These are phyloP conservation scores for Plecturocebus donacophilus DNA, from an alignment of 2,113 vertebrate genomes.

Conservation along the genomic window DNA sequence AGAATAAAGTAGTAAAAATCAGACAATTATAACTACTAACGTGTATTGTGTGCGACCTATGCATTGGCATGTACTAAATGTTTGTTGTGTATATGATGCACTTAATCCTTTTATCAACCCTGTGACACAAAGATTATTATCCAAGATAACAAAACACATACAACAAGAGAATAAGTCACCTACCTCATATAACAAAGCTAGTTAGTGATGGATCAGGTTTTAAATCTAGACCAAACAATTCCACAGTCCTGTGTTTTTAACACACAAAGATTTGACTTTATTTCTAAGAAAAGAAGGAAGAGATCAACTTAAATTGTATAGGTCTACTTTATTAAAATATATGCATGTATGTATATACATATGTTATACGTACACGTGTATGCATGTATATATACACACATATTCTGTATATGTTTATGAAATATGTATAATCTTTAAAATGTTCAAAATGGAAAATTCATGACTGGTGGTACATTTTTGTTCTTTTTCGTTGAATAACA, in stretches of 20 bases:
- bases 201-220: background rate
- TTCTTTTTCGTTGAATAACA: background rate
- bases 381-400: accelerated
- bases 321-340: background rate
- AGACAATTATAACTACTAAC: background rate
- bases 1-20: background rate
- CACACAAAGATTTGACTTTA: background rate
- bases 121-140: background rate
- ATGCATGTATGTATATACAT: accelerated
- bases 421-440: background rate
- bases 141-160: background rate
- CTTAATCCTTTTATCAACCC: background rate
- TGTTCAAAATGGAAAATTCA: background rate
- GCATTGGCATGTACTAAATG: background rate
- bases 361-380: no score
- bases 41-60: background rate
- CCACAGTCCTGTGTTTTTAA: background rate
- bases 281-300: background rate
- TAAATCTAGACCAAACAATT: background rate
- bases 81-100: background rate
- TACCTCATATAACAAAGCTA: background rate
- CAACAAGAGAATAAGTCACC: background rate
- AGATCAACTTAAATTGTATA: background rate
- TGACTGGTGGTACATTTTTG: background rate
- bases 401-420: background rate